Percentiles rank a stretch among this genome's conserved stretches.
Evolutionary conservation across 1,140 invertebrate genomes (phyloP).

Genomic region (Parasteatoda tepidariorum): DNA sequence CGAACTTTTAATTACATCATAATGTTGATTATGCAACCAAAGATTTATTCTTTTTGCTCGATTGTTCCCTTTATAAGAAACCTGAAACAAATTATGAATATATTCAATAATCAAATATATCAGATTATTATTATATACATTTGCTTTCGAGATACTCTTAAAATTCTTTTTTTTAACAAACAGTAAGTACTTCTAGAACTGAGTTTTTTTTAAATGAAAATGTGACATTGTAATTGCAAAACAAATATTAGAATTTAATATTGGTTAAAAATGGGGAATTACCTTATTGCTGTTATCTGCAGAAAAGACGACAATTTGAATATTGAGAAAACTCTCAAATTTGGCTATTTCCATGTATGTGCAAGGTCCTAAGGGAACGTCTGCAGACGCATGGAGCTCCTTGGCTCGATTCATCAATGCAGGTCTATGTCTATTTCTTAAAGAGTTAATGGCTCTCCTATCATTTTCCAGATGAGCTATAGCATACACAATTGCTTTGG

Average conservation of each 20-base stretch:
- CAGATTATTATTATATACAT: not conserved
- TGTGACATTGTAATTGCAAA: too few species aligned
- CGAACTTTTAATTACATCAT: not conserved
- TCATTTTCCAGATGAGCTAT: not conserved
- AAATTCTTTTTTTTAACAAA: too few species aligned
- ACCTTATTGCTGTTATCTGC: not conserved
- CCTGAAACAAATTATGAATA: not conserved
- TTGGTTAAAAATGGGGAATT: not conserved
- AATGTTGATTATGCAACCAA: not conserved
- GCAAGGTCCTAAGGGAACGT: not conserved
- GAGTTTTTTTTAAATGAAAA: too few species aligned
- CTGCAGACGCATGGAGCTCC: not conserved
- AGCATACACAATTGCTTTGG: not conserved
- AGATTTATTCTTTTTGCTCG: not conserved
- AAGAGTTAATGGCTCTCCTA: not conserved
- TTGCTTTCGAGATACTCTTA: too few species aligned
- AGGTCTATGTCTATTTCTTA: not conserved
- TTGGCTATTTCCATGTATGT: not conserved
- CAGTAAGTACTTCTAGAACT: too few species aligned
- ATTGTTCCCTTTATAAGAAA: not conserved
- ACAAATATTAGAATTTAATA: too few species aligned
- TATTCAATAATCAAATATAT: not conserved
- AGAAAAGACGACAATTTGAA: constrained; percentile 2
- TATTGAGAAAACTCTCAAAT: not conserved
- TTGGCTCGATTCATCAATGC: not conserved